A percentile compares a stretch with the other conserved stretches of the same genome.
Conservation (phyloP, 2,797 vertebrate genomes). For the Mareca strepera region DNA sequence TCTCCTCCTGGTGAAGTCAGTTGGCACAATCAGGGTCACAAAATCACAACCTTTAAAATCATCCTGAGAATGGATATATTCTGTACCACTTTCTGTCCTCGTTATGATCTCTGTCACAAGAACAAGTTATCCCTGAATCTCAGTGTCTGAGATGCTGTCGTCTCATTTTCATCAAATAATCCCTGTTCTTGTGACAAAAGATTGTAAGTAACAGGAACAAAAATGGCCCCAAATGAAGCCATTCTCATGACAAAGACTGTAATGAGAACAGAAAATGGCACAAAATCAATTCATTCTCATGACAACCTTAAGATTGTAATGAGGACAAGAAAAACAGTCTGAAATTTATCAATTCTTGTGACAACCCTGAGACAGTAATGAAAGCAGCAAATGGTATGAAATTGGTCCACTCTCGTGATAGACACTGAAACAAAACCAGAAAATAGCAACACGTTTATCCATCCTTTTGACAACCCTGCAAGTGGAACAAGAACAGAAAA, state of each 20-base stretch:
- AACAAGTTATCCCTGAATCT: constrained; percentile 59
- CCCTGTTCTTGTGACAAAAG: constrained; percentile 68
- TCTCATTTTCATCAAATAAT: constrained; percentile 71
- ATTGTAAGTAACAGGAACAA: constrained; percentile 69
- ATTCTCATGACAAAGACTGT: constrained; percentile 78
- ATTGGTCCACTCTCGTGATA: constrained; percentile 75
- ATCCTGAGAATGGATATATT: constrained; percentile 28
- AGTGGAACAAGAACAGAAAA: constrained; percentile 68
- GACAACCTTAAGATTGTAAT: constrained; percentile 82
- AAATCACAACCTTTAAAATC: constrained; percentile 42
- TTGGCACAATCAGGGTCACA: constrained; percentile 22
- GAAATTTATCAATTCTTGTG: constrained; percentile 83
- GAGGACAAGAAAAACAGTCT: constrained; percentile 83
- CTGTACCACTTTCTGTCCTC: constrained; percentile 48
- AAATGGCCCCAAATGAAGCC: constrained; percentile 77
- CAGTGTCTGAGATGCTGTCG: constrained; percentile 42
- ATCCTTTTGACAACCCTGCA: constrained; percentile 67
- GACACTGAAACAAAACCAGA: constrained; percentile 73
- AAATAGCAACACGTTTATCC: constrained; percentile 72
- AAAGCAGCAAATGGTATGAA: constrained; percentile 77
- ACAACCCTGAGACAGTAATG: constrained; percentile 81
- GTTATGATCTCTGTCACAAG: constrained; percentile 49
- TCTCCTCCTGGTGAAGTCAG: not conserved
- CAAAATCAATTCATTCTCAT: constrained; percentile 80
- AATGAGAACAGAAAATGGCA: constrained; percentile 79